Percentiles rank a stretch among this genome's conserved stretches.
phyloP scores from a whole-genome alignment of 2,888 invertebrate species.

The Nephrotoma appendiculata region DNA sequence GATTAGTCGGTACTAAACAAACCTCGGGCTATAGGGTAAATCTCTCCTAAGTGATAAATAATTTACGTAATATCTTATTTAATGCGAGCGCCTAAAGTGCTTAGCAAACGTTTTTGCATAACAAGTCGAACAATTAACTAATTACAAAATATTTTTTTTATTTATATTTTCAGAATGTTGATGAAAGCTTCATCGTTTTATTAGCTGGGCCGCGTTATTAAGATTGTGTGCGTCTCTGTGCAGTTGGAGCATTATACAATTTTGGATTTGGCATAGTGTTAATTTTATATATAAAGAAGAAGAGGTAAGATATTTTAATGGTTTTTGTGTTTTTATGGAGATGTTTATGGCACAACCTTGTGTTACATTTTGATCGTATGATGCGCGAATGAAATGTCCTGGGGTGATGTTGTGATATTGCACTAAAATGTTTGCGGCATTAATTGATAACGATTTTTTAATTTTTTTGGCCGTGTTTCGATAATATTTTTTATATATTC shows the following conservation, averaged over 20 bases:
- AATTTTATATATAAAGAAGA: not conserved
- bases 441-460: not conserved
- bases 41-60: not conserved
- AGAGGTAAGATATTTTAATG: not conserved
- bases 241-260: not conserved
- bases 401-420: no score
- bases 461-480: not conserved
- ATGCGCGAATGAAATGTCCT: not conserved
- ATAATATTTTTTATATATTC: not conserved
- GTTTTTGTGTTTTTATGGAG: not conserved
- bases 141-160: not conserved
- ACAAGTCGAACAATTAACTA: not conserved
- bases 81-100: not conserved
- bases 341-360: not conserved
- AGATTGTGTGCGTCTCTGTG: not conserved
- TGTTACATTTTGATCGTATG: not conserved
- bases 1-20: no score
- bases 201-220: not conserved
- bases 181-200: not conserved
- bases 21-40: no score
- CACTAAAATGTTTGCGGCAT: not conserved
- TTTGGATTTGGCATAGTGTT: not conserved
- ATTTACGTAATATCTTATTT: not conserved
- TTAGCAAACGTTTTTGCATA: not conserved
- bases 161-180: not conserved